phyloP scores from a whole-genome alignment of 2,797 vertebrate genomes.

The Tapera naevia region DNA sequence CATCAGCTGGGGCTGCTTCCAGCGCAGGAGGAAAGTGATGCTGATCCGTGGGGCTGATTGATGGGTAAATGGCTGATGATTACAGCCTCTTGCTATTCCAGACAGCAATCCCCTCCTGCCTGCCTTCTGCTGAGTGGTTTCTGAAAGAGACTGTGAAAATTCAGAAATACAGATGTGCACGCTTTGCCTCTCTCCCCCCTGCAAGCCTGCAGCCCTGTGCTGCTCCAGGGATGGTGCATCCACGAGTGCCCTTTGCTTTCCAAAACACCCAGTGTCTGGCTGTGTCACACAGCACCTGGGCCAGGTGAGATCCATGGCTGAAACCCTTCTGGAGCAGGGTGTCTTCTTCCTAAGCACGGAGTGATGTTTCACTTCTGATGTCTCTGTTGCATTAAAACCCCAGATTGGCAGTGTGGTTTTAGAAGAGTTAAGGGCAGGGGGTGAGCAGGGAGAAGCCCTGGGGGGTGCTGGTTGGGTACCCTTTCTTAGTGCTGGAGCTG shows the following conservation, averaged over 20 bases:
- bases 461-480: not conserved
- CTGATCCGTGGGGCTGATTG: not conserved
- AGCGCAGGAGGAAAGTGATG: not conserved
- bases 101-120: not conserved
- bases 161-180: not conserved
- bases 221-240: not conserved
- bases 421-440: not conserved
- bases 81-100: not conserved
- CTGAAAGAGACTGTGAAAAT: not conserved
- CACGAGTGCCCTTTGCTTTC: not conserved
- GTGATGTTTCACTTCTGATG: fast-evolving
- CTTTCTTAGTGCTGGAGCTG: not conserved
- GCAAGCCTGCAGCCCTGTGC: not conserved
- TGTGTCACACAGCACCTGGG: not conserved
- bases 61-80: not conserved
- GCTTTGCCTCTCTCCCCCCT: not conserved
- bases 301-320: too few species aligned
- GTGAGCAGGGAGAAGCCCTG: not conserved
- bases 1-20: not conserved
- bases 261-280: fast-evolving
- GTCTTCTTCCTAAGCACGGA: fast-evolving
- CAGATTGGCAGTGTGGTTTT: fast-evolving
- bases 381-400: not conserved
- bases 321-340: not conserved
- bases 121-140: not conserved